phyloP scores from a whole-genome alignment of 2,888 invertebrate genomes.

The Emmelina monodactyla region DNA sequence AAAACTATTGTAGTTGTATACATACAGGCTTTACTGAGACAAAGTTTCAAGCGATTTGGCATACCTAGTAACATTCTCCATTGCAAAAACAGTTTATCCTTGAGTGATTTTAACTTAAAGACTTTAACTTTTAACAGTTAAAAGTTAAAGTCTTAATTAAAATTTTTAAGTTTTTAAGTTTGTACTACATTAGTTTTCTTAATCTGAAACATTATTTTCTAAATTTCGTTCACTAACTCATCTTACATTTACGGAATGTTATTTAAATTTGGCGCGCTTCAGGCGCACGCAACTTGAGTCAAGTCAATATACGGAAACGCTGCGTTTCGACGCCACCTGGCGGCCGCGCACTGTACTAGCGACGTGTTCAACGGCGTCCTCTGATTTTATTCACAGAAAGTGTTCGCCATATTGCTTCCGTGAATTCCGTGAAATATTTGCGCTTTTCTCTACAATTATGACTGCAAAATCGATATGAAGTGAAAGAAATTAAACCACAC shows the following conservation, averaged over 20 bases:
- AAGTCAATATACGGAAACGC: conserved; percentile 54
- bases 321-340: conserved; percentile 32
- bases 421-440: conserved; percentile 59
- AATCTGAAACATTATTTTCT: too few species aligned
- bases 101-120: too few species aligned
- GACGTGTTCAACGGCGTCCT: conserved; percentile 65
- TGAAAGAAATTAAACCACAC: conserved; percentile 46
- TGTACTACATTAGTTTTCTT: too few species aligned
- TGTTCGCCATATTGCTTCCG: conserved; percentile 66
- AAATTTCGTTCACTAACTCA: background rate
- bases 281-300: conserved; percentile 1
- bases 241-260: conserved; percentile 8
- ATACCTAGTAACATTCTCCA: too few species aligned
- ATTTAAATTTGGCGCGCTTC: conserved; percentile 24
- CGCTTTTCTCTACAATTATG: conserved; percentile 60
- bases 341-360: conserved; percentile 60
- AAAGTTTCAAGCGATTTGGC: too few species aligned
- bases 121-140: too few species aligned
- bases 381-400: conserved; percentile 63
- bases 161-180: too few species aligned
- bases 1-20: too few species aligned
- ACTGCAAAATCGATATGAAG: conserved; percentile 59
- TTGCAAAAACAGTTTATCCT: too few species aligned
- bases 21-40: too few species aligned
- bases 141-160: too few species aligned